phyloP scores from a whole-genome alignment of 2,888 invertebrate species.

The Meiosimyza decipiens region DNA sequence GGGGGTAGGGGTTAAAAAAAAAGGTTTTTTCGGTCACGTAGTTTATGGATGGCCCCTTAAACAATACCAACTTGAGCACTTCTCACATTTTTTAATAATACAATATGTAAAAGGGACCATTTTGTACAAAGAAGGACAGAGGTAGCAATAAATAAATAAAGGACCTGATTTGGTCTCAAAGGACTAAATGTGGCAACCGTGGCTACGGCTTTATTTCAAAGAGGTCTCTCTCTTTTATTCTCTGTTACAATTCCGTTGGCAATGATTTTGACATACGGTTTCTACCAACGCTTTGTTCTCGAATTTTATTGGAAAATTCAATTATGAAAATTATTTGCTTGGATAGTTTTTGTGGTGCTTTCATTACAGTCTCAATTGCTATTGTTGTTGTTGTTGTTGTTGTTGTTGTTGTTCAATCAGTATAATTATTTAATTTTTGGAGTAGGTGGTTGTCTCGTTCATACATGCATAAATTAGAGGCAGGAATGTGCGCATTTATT shows the following conservation, averaged over 20 bases:
- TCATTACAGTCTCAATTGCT: constrained; percentile 2
- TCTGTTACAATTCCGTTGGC: neutral
- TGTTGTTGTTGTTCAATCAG: constrained; percentile 3
- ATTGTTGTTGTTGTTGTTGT: constrained; percentile 15
- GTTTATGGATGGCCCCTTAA: no score
- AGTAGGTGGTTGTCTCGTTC: neutral
- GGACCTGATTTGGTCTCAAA: no score
- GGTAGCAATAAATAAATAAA: no score
- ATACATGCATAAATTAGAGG: constrained; percentile 17
- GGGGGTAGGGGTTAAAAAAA: no score
- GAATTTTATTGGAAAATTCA: constrained; percentile 26
- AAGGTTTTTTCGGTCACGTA: no score
- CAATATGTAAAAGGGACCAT: no score
- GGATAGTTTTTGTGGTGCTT: constrained; percentile 33
- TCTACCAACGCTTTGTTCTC: constrained; percentile 42
- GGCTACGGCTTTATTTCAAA: no score
- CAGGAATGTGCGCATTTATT: constrained; percentile 15
- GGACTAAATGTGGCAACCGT: no score
- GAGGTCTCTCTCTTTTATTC: no score
- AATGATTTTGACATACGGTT: constrained; percentile 2
- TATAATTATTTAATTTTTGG: neutral
- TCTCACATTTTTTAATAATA: no score
- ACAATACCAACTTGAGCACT: no score
- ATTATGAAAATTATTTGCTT: constrained; percentile 37
- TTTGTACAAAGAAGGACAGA: no score